Percentiles rank a stretch among this genome's conserved stretches.
These are phyloP conservation scores for Holothuria leucospilota DNA, from an alignment of 53 echinoderm and acorn worm species.

Conservation along the genomic window DNA sequence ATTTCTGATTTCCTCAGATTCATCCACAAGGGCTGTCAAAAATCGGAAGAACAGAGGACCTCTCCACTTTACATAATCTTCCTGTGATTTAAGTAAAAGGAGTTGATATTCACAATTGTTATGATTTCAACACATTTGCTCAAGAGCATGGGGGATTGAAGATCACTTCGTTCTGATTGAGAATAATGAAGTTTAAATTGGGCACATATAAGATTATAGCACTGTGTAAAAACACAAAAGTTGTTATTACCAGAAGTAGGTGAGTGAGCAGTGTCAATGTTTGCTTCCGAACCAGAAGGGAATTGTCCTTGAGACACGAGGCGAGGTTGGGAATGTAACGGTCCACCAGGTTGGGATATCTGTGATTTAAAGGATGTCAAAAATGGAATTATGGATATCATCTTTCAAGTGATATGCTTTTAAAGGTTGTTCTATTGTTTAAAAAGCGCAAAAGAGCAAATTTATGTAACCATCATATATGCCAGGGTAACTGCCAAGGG, in stretches of 20 bases:
- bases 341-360: slow-evolving; percentile 90
- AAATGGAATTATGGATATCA: neutral
- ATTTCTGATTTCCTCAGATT: slow-evolving; percentile 76
- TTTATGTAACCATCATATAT: no score
- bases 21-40: slow-evolving; percentile 78
- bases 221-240: no score
- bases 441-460: neutral
- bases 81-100: slow-evolving; percentile 54
- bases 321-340: slow-evolving; percentile 91
- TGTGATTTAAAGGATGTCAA: slow-evolving; percentile 23
- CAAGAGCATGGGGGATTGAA: no score
- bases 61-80: slow-evolving; percentile 92
- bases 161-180: no score
- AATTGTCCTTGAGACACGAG: slow-evolving; percentile 84
- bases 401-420: neutral
- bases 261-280: slow-evolving; percentile 84
- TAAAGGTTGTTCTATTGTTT: neutral
- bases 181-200: no score
- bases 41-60: slow-evolving; percentile 90
- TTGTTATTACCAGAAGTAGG: slow-evolving; percentile 76
- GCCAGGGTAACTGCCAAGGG: no score
- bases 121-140: no score
- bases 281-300: slow-evolving; percentile 80
- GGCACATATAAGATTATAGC: no score
- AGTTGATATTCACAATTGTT: neutral